A percentile compares a stretch with the other conserved stretches of the same genome.
Conservation (phyloP, 2,113 vertebrate species). For the Anser brachyrhynchus region DNA sequence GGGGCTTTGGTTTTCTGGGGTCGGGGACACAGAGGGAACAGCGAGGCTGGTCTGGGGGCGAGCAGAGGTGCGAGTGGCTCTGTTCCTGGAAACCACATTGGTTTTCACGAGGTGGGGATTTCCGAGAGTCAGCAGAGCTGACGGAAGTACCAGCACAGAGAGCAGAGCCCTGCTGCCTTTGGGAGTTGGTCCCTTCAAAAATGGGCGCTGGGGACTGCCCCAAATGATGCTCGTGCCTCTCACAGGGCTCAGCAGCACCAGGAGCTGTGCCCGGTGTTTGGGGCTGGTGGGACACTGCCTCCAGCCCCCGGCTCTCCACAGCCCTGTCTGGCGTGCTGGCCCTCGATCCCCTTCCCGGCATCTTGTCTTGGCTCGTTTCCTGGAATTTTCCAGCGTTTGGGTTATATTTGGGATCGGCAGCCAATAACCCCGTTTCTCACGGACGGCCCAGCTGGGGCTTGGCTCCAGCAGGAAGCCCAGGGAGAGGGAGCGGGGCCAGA, state of each 20-base stretch:
- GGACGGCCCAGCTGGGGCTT: slow-evolving; percentile 31
- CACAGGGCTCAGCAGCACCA: fast-evolving
- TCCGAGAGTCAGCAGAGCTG: not conserved
- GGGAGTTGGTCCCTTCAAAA: not conserved
- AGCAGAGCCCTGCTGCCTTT: not conserved
- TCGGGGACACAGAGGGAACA: not conserved
- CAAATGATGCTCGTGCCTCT: not conserved
- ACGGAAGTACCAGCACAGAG: not conserved
- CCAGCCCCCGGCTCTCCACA: not conserved
- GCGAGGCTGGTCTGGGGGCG: fast-evolving
- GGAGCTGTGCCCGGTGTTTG: not conserved
- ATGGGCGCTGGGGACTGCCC: not conserved
- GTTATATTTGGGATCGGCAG: slow-evolving; percentile 46
- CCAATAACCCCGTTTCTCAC: slow-evolving; percentile 49
- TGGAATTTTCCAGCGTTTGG: slow-evolving; percentile 66
- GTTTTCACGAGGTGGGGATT: not conserved
- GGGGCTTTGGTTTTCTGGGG: not conserved
- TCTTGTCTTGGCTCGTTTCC: slow-evolving; percentile 51
- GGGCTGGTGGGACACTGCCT: not conserved
- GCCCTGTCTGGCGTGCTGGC: not conserved
- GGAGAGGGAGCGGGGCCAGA: not conserved
- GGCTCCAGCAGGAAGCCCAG: not conserved
- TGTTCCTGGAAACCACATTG: fast-evolving
- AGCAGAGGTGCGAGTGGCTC: not conserved
- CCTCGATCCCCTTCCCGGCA: not conserved